Conservation (phyloP, 2,113 vertebrate species). For the Ptychochromis oligacanthus region DNA sequence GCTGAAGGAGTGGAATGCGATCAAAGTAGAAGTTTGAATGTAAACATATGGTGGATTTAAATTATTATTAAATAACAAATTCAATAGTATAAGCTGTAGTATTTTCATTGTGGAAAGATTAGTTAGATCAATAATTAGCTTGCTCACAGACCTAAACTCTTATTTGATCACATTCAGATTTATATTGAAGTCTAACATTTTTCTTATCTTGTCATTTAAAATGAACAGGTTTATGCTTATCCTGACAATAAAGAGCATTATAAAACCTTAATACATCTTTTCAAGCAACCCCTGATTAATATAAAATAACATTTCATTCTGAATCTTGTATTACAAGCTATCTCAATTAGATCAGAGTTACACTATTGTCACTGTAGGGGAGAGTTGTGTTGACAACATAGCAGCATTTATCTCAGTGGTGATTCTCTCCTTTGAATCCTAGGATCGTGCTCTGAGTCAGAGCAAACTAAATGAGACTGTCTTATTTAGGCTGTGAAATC, state of each 20-base stretch:
- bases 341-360: slow-evolving; percentile 42
- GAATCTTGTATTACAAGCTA: slow-evolving; percentile 10
- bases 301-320: slow-evolving; percentile 10
- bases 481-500: slow-evolving; percentile 66
- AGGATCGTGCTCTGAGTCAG: slow-evolving; percentile 41
- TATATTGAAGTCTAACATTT: neutral
- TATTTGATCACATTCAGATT: neutral
- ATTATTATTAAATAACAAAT: neutral
- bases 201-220: neutral
- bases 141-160: neutral
- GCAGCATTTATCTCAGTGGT: slow-evolving; percentile 29
- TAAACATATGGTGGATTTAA: neutral
- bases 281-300: neutral
- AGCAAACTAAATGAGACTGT: slow-evolving; percentile 44
- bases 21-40: neutral
- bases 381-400: slow-evolving; percentile 27
- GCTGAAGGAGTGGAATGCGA: neutral
- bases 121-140: neutral
- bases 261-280: neutral
- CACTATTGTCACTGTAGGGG: slow-evolving; percentile 24
- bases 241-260: neutral
- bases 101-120: neutral
- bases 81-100: neutral
- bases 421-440: slow-evolving; percentile 28
- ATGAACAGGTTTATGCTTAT: neutral